phyloP scores from a whole-genome alignment of 37 sponge, comb jelly and placozoan species.

The Hexactinellida sp. region DNA sequence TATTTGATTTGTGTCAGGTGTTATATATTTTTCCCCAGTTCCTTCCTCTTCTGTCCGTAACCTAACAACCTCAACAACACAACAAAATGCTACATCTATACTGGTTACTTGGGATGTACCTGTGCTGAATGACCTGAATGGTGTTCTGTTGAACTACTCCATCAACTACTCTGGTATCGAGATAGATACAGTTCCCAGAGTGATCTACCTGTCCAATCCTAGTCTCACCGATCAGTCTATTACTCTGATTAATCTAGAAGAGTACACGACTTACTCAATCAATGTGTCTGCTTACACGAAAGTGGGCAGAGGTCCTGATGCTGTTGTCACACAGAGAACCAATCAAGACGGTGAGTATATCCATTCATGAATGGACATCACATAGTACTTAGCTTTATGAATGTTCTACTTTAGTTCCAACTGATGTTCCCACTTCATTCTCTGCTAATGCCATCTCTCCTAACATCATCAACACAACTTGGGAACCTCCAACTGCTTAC shows the following conservation, averaged over 20 bases:
- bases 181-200: constrained; percentile 6
- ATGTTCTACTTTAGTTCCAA: too few species aligned
- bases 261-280: constrained; percentile 1
- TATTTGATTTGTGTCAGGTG: too few species aligned
- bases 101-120: neutral
- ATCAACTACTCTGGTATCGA: constrained; percentile 13
- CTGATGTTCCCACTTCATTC: too few species aligned
- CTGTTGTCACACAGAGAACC: too few species aligned
- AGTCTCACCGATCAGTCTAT: neutral
- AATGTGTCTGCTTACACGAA: too few species aligned
- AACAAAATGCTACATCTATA: neutral
- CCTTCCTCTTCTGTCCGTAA: constrained; percentile 7
- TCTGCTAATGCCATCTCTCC: too few species aligned
- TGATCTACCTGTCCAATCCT: neutral
- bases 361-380: too few species aligned
- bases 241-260: neutral
- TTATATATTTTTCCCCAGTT: neutral
- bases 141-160: neutral
- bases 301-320: too few species aligned
- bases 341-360: too few species aligned
- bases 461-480: too few species aligned
- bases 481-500: too few species aligned
- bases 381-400: too few species aligned
- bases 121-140: neutral
- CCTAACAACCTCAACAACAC: constrained; percentile 9